Conservation (phyloP, 2,888 invertebrate species). For the Agonopterix alstromeriana region DNA sequence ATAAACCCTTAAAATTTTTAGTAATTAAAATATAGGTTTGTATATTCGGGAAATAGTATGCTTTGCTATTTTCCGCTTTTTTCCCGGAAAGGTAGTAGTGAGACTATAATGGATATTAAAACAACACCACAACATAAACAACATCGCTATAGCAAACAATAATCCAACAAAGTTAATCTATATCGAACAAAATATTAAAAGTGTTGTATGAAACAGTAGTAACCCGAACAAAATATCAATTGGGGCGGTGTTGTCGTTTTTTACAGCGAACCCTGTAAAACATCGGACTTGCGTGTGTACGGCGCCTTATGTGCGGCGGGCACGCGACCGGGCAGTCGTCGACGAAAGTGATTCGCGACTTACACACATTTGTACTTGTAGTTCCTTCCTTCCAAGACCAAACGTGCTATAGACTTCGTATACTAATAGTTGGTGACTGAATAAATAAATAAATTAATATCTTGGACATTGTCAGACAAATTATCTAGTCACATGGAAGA, state of each 20-base stretch:
- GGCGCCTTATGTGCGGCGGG: conserved; percentile 44
- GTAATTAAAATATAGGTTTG: too few relatives aligned
- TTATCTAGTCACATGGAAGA: too few relatives aligned
- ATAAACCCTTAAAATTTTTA: too few relatives aligned
- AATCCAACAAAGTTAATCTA: not conserved
- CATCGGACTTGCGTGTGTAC: conserved; percentile 60
- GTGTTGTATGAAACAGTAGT: conserved; percentile 51
- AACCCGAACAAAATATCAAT: conserved; percentile 67
- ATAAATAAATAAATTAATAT: too few relatives aligned
- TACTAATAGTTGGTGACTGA: too few relatives aligned
- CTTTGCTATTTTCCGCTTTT: too few relatives aligned
- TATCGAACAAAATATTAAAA: not conserved
- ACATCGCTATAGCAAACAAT: not conserved
- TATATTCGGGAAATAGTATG: too few relatives aligned
- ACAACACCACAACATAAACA: not conserved
- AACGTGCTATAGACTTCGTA: too few relatives aligned
- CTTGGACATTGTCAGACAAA: too few relatives aligned
- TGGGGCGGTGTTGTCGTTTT: conserved; percentile 47
- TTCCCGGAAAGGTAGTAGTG: too few relatives aligned
- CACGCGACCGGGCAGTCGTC: conserved; percentile 44
- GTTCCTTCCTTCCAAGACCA: not conserved
- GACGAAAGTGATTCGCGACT: conserved; percentile 2
- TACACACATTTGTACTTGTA: conserved; percentile 2
- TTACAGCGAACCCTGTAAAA: conserved; percentile 63
- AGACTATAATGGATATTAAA: too few relatives aligned